phyloP scores from a whole-genome alignment of 2,113 vertebrate species.

The Trematomus loennbergii region DNA sequence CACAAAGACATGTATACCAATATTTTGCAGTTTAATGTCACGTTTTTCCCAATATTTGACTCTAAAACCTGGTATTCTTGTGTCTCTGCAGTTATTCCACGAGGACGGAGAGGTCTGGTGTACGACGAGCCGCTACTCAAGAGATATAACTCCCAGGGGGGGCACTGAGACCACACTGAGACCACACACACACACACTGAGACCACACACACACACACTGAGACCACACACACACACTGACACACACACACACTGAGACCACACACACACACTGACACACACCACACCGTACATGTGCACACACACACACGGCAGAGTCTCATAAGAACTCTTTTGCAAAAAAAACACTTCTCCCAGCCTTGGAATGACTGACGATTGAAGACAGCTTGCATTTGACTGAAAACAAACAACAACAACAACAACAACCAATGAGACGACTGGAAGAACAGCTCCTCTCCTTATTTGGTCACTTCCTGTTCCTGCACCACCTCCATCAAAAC shows the following conservation, averaged over 20 bases:
- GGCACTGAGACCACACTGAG: constrained; percentile 86
- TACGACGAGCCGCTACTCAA: constrained; percentile 97
- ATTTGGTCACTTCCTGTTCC: constrained; percentile 69
- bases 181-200: too few relatives aligned
- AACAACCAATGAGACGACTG: constrained; percentile 70
- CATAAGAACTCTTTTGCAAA: constrained; percentile 85
- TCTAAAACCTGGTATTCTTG: constrained; percentile 4
- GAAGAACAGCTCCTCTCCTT: constrained; percentile 61
- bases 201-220: too few relatives aligned
- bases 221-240: constrained; percentile 36
- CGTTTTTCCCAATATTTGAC: background rate
- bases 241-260: constrained; percentile 28
- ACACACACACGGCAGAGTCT: constrained; percentile 80
- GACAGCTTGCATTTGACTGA: constrained; percentile 84
- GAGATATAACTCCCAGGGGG: constrained; percentile 88
- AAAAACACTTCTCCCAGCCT: constrained; percentile 77
- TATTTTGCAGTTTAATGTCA: too few relatives aligned
- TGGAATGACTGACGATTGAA: constrained; percentile 81
- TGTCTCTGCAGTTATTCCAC: constrained; percentile 90
- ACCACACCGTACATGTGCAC: too few relatives aligned
- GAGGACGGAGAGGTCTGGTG: constrained; percentile 98
- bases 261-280: constrained; percentile 44
- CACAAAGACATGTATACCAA: too few relatives aligned
- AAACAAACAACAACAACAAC: constrained; percentile 66
- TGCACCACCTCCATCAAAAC: constrained; percentile 29